Base-by-base conservation (phyloP, 2,113 vertebrate species). In the Dromiciops gliroides region DNA sequence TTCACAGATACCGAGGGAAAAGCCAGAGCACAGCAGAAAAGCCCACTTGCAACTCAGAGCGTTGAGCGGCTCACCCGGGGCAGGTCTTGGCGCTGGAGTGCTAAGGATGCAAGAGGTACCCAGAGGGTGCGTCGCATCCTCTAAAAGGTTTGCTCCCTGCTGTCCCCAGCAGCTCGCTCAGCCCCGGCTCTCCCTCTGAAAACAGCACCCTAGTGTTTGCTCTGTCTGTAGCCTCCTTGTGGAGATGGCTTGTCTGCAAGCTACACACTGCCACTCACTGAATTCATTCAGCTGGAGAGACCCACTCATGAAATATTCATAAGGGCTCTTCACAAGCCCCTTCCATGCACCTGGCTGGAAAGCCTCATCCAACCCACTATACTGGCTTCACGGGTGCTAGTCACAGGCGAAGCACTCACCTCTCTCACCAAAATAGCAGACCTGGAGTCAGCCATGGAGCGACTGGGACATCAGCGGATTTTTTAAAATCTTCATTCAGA, bases 241-340 rank as follows among this genome's bases (percentile, higher is more conserved):
- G 98, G 98, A 97, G 98, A 97, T 97, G 94, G 98, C 95, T 97
- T 53, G 97, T 97, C 98, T 98, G 98, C 98, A 96, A 98, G 98
- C 98, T 97, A 98, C 98, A 98, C 98, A 97, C 97, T 97, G 98
- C 98, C 98, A 97, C 97, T 97, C 98, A 93, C 97, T 96, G 97
- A 97, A 98, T 98, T 98, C 98, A 99, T 98, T 99, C 98, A 98
- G 98, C 97, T 97, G 98, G 95, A 98, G 98, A 91, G 97, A 97
- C 96, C 98, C 97, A 98, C 98, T 98, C 97, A 98, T 98, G 98
- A 98, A 99, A 98, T 98, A 99, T 98, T 98, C 98, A 98, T 98
- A 92, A 48, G 92, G 26, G 92, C 51, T 97, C 96, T 97, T 56
- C 89, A 98, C 97, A 98, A 97, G 98, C 97, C 98, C 98, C 98